phyloP scores from a whole-genome alignment of 2,113 vertebrate species.

The Anolis carolinensis region DNA sequence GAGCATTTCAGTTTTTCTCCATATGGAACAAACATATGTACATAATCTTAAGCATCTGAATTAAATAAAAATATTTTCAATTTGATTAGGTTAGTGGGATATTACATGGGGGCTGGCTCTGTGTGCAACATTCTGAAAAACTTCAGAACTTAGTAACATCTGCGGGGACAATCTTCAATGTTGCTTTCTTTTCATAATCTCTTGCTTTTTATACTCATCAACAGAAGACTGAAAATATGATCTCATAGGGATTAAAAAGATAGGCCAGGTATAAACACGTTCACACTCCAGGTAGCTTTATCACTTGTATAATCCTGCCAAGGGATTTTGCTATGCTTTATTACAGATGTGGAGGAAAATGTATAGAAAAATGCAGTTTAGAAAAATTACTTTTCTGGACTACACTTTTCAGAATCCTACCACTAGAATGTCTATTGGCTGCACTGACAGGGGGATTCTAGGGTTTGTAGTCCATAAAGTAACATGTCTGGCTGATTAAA shows the following conservation, averaged over 20 bases:
- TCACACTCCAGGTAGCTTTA: not conserved
- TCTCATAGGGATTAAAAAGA: not conserved
- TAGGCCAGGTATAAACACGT: not conserved
- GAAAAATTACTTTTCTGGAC: not conserved
- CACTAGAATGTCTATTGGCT: too few relatives aligned
- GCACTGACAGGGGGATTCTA: too few relatives aligned
- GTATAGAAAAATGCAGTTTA: not conserved
- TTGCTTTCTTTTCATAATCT: rapidly evolving
- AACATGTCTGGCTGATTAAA: not conserved
- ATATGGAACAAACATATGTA: not conserved
- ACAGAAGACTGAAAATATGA: not conserved
- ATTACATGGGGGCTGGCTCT: not conserved
- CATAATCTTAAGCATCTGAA: not conserved
- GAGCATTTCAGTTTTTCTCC: not conserved
- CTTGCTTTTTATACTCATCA: rapidly evolving
- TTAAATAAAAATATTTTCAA: constrained; percentile 2
- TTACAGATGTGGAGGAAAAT: not conserved
- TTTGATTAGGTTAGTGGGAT: not conserved
- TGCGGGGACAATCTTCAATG: not conserved
- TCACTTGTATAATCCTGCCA: not conserved
- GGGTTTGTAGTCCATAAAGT: not conserved
- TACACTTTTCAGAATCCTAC: too few relatives aligned
- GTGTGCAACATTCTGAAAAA: not conserved
- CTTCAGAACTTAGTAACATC: not conserved
- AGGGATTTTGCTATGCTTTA: not conserved